phyloP scores from a whole-genome alignment of 2,888 invertebrate species.

The Aproaerema taeniolella region DNA sequence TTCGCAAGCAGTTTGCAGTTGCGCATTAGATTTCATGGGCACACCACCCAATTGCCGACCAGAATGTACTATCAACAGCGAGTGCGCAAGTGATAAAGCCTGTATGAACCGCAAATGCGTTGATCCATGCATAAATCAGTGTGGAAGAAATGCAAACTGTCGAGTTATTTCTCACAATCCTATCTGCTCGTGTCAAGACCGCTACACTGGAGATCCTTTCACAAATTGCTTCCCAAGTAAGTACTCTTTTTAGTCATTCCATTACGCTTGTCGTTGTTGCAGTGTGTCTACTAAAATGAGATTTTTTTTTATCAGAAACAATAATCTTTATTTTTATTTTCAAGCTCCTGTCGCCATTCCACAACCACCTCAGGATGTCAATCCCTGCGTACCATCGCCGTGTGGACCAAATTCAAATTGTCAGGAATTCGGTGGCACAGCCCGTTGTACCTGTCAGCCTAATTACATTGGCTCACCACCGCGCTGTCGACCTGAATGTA shows the following conservation, averaged over 20 bases:
- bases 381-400: conserved; percentile 85
- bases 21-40: conserved; percentile 83
- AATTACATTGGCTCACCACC: conserved; percentile 87
- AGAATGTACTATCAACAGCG: conserved; percentile 88
- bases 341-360: conserved; percentile 46
- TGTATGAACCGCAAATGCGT: conserved; percentile 87
- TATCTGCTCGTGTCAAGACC: conserved; percentile 84
- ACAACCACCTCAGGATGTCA: conserved; percentile 39
- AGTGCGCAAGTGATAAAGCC: conserved; percentile 85
- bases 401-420: conserved; percentile 89
- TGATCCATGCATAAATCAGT: conserved; percentile 88
- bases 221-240: conserved; percentile 74
- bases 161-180: conserved; percentile 90
- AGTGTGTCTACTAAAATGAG: no score
- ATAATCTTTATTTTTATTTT: conserved; percentile 16
- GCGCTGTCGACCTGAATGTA: conserved; percentile 85
- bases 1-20: conserved; percentile 84
- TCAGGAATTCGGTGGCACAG: conserved; percentile 79
- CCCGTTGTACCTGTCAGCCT: conserved; percentile 83
- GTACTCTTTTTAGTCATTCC: conserved; percentile 22
- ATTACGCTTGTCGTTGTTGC: no score
- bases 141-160: conserved; percentile 87
- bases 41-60: conserved; percentile 88
- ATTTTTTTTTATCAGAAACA: no score
- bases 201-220: conserved; percentile 88